Percentiles rank a stretch among this genome's conserved stretches.
phyloP scores from a whole-genome alignment of 1,140 invertebrate species.

The Ruditapes philippinarum region DNA sequence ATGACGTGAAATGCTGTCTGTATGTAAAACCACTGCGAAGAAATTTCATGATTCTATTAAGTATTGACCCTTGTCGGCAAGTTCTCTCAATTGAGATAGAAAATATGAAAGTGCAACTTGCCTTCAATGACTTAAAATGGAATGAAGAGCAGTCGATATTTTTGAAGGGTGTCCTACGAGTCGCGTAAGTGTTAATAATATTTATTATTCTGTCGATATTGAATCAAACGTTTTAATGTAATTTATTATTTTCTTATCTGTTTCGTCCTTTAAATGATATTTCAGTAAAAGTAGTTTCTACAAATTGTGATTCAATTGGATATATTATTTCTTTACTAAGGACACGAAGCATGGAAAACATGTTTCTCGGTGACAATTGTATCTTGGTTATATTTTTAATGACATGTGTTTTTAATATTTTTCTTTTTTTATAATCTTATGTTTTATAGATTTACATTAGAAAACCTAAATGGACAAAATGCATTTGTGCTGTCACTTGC shows the following conservation, averaged over 20 bases:
- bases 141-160: not conserved
- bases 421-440: too few relatives aligned
- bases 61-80: constrained; percentile 47
- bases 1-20: constrained; percentile 60
- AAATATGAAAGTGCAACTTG: constrained; percentile 12
- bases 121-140: constrained; percentile 51
- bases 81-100: constrained; percentile 40
- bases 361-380: too few relatives aligned
- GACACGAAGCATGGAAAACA: too few relatives aligned
- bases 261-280: too few relatives aligned
- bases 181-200: not conserved
- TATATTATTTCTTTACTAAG: too few relatives aligned
- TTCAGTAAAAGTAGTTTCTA: too few relatives aligned
- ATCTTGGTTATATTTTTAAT: too few relatives aligned
- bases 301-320: too few relatives aligned
- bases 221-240: too few relatives aligned
- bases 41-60: constrained; percentile 30
- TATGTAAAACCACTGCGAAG: not conserved
- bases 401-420: too few relatives aligned
- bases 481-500: constrained; percentile 15
- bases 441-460: constrained; percentile 51
- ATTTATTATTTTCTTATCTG: too few relatives aligned
- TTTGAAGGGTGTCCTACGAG: constrained; percentile 3
- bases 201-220: too few relatives aligned
- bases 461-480: constrained; percentile 38